Evolutionary conservation across 2,797 vertebrate species (phyloP), one percentile per base, ranked within the genome.

Genomic region (Lindbergichthys nudifrons): DNA sequence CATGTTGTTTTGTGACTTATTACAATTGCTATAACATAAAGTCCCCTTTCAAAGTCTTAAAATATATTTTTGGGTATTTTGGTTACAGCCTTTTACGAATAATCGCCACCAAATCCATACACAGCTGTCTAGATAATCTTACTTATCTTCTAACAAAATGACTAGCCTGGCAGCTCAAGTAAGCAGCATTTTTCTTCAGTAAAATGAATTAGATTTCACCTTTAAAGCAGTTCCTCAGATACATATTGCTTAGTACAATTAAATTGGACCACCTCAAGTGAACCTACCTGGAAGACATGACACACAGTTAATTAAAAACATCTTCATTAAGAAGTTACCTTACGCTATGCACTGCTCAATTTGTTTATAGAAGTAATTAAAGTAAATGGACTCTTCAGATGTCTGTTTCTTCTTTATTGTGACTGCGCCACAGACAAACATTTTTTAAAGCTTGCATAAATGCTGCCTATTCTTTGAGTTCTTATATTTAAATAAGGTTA

Each of bases 361-460:
- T 65, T 57, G 14, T 74, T 54, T 47, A 46, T 57, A 71, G 70
- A 14, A 57, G 64, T 66, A 64, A 83, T 82, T 65, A 79, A 53
- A 69, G 74, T 80, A 74, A 88, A 81, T 81, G 73, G 39, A 67
- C 66, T 71, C 58, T 69, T 68, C 48, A 65, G 45, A 36, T 46
- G 9, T 63, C 41, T 57, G n/a, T 45, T 41, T 45, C 47, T 68
- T 58, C 50, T 47, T 60, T 70, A 36, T 73, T 74, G 51, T 62
- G 63, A 71, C 59, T 69, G 65, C 15, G 30, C n/a, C 52, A 57
- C 16, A 65, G 62, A 79, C 56, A 54, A 59, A 80, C 67, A 77
- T 64, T 70, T 60, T 63, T 32, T 71, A 43, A 72, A 65, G 36
- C 58, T 56, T 58, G 68, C 72, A 77, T 69, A 82, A 80, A 69